These are phyloP conservation scores for Scolanthus callimorphus DNA, from an alignment of 92 coral and sea anemone species.

Conservation along the genomic window DNA sequence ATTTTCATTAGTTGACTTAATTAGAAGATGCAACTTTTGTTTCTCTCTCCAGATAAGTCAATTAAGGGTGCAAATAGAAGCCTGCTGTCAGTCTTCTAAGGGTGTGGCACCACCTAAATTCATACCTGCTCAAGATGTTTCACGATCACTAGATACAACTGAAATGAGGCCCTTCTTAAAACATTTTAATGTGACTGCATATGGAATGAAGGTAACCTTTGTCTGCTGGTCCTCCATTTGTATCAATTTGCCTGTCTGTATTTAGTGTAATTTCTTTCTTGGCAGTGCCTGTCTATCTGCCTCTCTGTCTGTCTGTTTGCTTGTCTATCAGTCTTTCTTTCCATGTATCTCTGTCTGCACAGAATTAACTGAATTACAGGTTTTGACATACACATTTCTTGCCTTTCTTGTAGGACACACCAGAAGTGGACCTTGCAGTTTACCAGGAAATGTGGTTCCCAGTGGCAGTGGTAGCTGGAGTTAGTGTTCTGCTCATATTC, in stretches of 20 bases:
- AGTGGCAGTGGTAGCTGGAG: slow-evolving; percentile 80
- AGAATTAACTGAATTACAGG: no score
- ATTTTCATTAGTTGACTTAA: no score
- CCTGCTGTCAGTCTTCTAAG: slow-evolving; percentile 56
- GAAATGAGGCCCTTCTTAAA: slow-evolving; percentile 68
- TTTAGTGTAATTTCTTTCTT: no score
- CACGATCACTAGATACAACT: slow-evolving; percentile 64
- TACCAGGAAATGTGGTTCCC: slow-evolving; percentile 97
- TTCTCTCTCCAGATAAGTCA: slow-evolving; percentile 44
- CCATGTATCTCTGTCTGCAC: no score
- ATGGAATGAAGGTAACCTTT: slow-evolving; percentile 76
- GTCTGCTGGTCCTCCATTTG: no score
- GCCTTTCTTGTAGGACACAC: slow-evolving; percentile 64
- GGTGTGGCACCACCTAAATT: slow-evolving; percentile 30
- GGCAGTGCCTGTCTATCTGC: no score
- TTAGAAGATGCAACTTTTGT: no score
- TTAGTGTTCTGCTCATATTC: slow-evolving; percentile 63
- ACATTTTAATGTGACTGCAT: slow-evolving; percentile 75
- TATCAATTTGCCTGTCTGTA: no score
- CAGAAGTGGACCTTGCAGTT: slow-evolving; percentile 67
- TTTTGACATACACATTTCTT: no score
- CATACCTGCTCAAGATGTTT: slow-evolving; percentile 64
- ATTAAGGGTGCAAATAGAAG: slow-evolving; percentile 48
- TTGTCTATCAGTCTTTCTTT: no score
- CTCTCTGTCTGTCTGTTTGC: not conserved